A percentile compares a stretch with the other conserved stretches of the same genome.
Conservation (phyloP, 2,113 vertebrate species). For the Lipotes vexillifer region DNA sequence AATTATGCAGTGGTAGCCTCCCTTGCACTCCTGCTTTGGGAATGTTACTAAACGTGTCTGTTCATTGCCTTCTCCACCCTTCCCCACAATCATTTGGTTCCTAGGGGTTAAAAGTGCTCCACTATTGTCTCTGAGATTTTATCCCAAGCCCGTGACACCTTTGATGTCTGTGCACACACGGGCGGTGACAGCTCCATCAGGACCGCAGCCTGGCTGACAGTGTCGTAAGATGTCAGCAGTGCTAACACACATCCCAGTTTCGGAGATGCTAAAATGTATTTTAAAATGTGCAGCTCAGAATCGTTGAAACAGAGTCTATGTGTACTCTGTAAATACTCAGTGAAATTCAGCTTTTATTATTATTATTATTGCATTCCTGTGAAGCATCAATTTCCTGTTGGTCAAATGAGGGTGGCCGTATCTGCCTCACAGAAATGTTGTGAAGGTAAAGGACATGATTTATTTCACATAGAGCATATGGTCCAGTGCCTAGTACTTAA, state of each 20-base stretch:
- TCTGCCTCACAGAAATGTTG: not conserved
- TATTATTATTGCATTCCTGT: not conserved
- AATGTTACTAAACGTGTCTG: conserved; percentile 43
- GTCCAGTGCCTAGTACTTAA: not conserved
- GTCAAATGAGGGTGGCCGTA: not conserved
- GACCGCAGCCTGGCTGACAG: not conserved
- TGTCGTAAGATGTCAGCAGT: not conserved
- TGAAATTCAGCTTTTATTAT: not conserved
- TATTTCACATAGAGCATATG: not conserved
- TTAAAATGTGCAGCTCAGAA: not conserved
- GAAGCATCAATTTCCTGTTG: not conserved
- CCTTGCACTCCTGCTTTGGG: not conserved
- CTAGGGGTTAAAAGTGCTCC: not conserved
- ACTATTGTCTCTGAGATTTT: not conserved
- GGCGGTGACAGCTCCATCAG: not conserved
- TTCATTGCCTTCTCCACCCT: not conserved
- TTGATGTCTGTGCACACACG: not conserved
- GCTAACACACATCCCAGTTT: not conserved
- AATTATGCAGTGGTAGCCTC: not conserved
- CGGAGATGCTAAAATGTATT: not conserved
- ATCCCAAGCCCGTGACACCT: not conserved
- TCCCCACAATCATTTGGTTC: not conserved
- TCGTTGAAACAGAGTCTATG: not conserved
- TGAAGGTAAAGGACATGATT: not conserved
- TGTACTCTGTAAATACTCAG: not conserved